phyloP scores from a whole-genome alignment of 1,140 invertebrate genomes.

The Caenorhabditis briggsae region DNA sequence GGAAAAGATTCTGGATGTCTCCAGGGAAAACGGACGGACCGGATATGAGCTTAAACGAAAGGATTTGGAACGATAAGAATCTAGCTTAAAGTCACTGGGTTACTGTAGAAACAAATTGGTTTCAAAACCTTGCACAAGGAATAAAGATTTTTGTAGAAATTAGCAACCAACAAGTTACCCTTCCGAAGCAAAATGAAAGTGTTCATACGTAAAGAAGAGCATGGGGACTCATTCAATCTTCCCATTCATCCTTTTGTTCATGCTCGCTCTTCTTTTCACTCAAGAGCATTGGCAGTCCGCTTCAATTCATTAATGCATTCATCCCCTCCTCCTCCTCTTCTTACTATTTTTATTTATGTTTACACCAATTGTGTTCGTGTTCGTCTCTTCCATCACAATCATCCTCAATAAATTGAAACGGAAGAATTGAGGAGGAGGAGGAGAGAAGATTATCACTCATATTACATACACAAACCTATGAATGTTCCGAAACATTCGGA shows the following conservation, averaged over 20 bases:
- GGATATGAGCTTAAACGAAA: neutral
- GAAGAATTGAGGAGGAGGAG: constrained; percentile 5
- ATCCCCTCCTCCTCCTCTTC: neutral
- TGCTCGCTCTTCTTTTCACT: constrained; percentile 17
- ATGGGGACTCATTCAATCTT: neutral
- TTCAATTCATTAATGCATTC: constrained; percentile 53
- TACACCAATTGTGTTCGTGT: constrained; percentile 34
- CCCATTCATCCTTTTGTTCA: constrained; percentile 46
- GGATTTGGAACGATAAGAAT: neutral
- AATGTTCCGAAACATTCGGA: neutral
- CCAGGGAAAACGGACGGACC: constrained; percentile 17
- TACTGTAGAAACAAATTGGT: no score
- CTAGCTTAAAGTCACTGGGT: no score
- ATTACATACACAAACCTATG: neutral
- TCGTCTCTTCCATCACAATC: neutral
- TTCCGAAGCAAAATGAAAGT: neutral
- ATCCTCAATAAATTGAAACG: constrained; percentile 37
- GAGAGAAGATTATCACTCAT: neutral
- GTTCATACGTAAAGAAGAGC: neutral
- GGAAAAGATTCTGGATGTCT: constrained; percentile 24
- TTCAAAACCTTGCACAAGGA: no score
- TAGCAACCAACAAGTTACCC: no score
- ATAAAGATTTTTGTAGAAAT: no score
- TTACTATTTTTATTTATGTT: constrained; percentile 7
- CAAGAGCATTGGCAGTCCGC: constrained; percentile 37